Percentiles rank a stretch among this genome's conserved stretches.
Evolutionary conservation across 92 coral and sea anemone species (phyloP).

Genomic region (Paragorgia papillata): DNA sequence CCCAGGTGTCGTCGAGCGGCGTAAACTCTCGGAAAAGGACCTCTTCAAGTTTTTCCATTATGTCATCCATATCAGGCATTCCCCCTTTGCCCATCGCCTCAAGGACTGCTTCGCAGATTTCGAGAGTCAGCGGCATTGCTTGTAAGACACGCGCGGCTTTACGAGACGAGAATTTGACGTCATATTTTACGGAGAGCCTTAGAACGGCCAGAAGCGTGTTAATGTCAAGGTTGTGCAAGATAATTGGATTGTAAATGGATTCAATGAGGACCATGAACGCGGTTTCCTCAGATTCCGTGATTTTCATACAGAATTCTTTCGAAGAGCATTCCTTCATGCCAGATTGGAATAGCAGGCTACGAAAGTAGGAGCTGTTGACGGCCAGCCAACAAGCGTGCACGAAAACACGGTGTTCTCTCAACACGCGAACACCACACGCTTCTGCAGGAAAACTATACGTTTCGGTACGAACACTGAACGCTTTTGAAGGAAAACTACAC

Average conservation of each 20-base stretch:
- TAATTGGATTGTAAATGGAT: conserved; percentile 1
- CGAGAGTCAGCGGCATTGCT: neutral
- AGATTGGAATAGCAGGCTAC: conserved; percentile 3
- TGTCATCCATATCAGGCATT: neutral
- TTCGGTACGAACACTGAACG: neutral
- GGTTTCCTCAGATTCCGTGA: neutral
- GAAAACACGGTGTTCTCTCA: conserved; percentile 16
- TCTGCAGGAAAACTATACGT: neutral
- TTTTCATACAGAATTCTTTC: conserved; percentile 1
- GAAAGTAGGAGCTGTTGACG: conserved; percentile 6
- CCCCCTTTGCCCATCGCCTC: neutral
- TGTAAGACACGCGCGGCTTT: conserved; percentile 12
- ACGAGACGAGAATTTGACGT: conserved; percentile 3
- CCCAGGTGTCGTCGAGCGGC: conserved; percentile 89
- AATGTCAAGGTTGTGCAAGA: neutral
- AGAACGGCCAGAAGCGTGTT: neutral
- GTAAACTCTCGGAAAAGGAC: conserved; percentile 74
- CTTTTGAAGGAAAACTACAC: neutral
- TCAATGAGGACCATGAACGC: neutral
- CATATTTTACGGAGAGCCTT: conserved; percentile 1
- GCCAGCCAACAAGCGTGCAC: conserved; percentile 21
- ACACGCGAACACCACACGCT: neutral
- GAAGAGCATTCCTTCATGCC: conserved; percentile 18
- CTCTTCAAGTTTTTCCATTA: neutral
- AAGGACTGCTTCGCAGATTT: neutral